Percentiles rank a stretch among this genome's conserved stretches.
phyloP scores from a whole-genome alignment of 2,113 vertebrate genomes.

The Globicephala melas region DNA sequence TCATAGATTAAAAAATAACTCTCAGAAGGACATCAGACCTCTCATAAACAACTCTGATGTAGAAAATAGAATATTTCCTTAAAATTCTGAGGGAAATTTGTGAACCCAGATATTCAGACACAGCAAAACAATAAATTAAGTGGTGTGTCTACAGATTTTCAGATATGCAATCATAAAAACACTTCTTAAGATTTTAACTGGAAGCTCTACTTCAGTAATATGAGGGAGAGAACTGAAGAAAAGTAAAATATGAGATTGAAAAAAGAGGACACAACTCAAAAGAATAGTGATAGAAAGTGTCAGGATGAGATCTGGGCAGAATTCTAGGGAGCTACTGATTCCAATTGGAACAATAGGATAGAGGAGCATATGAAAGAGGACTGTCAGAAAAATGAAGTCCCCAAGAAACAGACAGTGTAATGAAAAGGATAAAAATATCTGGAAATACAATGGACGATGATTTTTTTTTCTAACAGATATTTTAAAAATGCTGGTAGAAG shows the following conservation, averaged over 20 bases:
- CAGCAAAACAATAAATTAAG: not conserved
- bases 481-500: not conserved
- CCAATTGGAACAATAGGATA: not conserved
- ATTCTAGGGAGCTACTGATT: not conserved
- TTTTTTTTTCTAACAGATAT: not conserved
- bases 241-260: not conserved
- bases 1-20: not conserved
- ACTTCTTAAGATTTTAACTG: not conserved
- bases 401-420: not conserved
- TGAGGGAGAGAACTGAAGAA: not conserved
- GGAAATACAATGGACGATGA: not conserved
- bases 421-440: not conserved
- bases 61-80: not conserved
- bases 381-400: not conserved
- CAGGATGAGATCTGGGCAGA: not conserved
- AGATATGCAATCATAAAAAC: not conserved
- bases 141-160: not conserved
- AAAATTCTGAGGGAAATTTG: not conserved
- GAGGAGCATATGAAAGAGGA: not conserved
- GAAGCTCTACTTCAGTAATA: not conserved
- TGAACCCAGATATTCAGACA: not conserved
- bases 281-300: not conserved
- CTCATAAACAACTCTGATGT: not conserved
- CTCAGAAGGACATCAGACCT: too few relatives aligned
- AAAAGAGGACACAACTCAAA: not conserved